Percentiles rank a stretch among this genome's conserved stretches.
These are phyloP conservation scores for Archilochus colubris DNA, from an alignment of 2,113 vertebrate species.

Conservation along the genomic window DNA sequence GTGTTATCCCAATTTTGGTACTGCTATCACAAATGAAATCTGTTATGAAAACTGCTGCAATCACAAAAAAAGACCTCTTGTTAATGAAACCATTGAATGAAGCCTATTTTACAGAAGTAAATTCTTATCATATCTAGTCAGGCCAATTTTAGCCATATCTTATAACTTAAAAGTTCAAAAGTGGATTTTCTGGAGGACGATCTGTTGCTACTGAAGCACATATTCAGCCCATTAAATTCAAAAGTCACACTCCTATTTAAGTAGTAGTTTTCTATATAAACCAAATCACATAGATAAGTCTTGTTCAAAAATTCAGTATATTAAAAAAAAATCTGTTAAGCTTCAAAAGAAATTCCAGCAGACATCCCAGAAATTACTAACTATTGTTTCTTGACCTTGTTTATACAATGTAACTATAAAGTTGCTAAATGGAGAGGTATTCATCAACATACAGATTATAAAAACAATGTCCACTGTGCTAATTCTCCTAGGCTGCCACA, in stretches of 20 bases:
- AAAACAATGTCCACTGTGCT: background rate
- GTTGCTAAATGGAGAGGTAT: background rate
- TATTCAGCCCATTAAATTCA: background rate
- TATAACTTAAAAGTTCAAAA: background rate
- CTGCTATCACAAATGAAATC: background rate
- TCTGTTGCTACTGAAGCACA: background rate
- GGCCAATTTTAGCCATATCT: background rate
- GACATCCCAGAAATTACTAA: background rate
- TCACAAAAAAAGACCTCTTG: background rate
- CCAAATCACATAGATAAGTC: background rate
- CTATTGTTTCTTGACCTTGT: background rate
- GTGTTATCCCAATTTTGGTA: background rate
- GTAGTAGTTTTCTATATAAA: background rate
- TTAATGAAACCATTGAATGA: background rate
- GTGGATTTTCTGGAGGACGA: background rate
- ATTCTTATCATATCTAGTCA: background rate
- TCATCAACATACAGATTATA: background rate
- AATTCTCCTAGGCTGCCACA: background rate
- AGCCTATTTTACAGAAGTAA: background rate
- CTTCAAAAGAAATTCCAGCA: background rate
- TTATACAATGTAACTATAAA: background rate
- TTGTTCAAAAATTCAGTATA: background rate
- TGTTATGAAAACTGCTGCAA: background rate
- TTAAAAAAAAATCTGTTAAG: background rate
- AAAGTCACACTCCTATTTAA: background rate